Percentiles rank a stretch among this genome's conserved stretches.
These are phyloP conservation scores for Agapornis canus DNA, from an alignment of 2,797 vertebrate genomes.

Conservation along the genomic window DNA sequence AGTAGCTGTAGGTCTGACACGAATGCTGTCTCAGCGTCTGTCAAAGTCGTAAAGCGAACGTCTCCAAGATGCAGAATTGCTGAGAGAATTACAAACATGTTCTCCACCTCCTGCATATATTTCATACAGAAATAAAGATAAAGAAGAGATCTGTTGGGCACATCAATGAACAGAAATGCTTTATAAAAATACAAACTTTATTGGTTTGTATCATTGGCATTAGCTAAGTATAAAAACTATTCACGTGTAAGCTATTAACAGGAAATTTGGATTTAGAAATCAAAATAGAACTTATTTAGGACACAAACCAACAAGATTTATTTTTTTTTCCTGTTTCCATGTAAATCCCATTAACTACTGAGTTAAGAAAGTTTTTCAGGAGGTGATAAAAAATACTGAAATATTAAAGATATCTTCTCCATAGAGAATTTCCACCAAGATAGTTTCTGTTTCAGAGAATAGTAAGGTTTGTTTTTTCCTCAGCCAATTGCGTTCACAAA, in stretches of 20 bases:
- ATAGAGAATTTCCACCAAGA: neutral
- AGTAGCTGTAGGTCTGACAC: slow-evolving; percentile 91
- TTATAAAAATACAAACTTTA: neutral
- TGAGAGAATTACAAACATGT: slow-evolving; percentile 88
- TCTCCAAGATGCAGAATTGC: slow-evolving; percentile 91
- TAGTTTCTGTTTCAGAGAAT: neutral
- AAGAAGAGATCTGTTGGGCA: neutral
- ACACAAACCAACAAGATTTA: neutral
- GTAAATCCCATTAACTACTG: neutral
- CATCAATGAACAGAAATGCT: neutral
- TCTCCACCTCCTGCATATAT: slow-evolving; percentile 87
- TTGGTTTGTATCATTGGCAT: neutral
- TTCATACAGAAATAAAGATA: slow-evolving; percentile 33
- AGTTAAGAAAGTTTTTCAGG: neutral
- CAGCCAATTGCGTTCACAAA: neutral
- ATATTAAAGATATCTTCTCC: neutral
- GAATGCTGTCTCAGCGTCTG: slow-evolving; percentile 83
- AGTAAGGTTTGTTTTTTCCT: neutral
- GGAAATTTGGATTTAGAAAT: neutral
- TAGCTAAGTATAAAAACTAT: neutral
- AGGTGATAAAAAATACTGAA: neutral
- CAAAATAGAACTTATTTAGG: neutral
- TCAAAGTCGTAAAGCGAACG: slow-evolving; percentile 83
- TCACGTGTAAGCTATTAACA: neutral
- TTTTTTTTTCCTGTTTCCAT: neutral